Evolutionary conservation across 2,888 invertebrate species (phyloP).

Genomic region (Mantis religiosa): DNA sequence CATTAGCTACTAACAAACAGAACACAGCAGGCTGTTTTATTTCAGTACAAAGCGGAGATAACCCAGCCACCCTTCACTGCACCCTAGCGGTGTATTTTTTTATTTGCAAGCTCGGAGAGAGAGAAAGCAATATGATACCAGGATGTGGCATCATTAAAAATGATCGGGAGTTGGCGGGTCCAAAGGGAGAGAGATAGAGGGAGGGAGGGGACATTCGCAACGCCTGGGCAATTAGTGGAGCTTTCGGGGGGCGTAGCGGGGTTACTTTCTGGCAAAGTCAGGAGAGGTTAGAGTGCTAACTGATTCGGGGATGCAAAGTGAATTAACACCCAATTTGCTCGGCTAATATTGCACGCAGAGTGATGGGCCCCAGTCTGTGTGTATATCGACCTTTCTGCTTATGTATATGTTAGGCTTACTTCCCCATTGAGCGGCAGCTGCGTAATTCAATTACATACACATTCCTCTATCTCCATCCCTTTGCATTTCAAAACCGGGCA

Average conservation of each 20-base stretch:
- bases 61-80: not conserved
- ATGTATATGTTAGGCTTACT: not conserved
- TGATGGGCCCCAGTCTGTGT: not conserved
- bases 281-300: conserved; percentile 4
- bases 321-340: conserved; percentile 9
- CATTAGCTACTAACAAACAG: not conserved
- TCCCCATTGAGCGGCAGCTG: not conserved
- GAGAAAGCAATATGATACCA: not conserved
- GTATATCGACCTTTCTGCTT: not conserved
- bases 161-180: not conserved
- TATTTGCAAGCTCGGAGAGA: not conserved
- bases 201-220: not conserved
- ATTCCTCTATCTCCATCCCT: not conserved
- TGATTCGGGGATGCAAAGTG: conserved; percentile 9
- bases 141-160: not conserved
- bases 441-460: not conserved
- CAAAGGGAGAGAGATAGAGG: not conserved
- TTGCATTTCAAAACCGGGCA: not conserved
- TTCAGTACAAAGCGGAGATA: not conserved
- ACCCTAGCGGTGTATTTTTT: not conserved
- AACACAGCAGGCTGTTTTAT: not conserved
- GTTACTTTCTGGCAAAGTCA: not conserved
- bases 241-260: not conserved
- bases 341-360: conserved; percentile 2
- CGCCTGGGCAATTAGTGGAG: not conserved